phyloP scores from a whole-genome alignment of 2,113 vertebrate genomes.

The Psilopsiagon aymara region DNA sequence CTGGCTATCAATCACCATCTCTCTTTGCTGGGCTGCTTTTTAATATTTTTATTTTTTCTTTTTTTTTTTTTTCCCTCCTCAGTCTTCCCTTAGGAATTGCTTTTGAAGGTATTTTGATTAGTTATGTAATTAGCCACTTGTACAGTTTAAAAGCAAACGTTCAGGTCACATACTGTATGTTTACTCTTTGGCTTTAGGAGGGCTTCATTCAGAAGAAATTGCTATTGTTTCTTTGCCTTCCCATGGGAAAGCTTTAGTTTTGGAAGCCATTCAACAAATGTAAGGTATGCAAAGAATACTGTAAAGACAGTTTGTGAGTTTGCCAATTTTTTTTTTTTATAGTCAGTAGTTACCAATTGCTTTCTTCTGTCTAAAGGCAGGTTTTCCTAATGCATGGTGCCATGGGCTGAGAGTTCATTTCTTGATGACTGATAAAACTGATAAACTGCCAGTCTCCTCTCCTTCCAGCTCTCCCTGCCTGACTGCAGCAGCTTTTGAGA shows the following conservation, averaged over 20 bases:
- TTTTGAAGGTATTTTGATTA: constrained; percentile 67
- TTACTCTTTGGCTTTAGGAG: constrained; percentile 78
- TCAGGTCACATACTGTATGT: constrained; percentile 67
- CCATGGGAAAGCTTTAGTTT: constrained; percentile 81
- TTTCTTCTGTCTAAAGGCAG: constrained; percentile 35
- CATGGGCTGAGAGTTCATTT: constrained; percentile 6
- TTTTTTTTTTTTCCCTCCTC: no score
- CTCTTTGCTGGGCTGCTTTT: neutral
- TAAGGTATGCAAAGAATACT: constrained; percentile 73
- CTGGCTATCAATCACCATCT: neutral
- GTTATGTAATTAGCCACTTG: constrained; percentile 70
- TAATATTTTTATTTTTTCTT: accelerated
- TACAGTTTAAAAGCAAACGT: constrained; percentile 54
- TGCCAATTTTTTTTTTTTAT: neutral
- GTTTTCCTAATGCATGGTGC: neutral
- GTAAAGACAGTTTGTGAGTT: constrained; percentile 42
- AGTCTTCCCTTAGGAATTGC: constrained; percentile 27
- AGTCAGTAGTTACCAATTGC: neutral
- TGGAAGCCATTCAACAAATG: constrained; percentile 76
- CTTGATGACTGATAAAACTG: neutral
- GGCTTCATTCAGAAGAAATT: constrained; percentile 79
- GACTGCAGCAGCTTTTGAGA: neutral
- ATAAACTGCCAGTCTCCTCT: neutral
- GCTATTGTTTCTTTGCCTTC: constrained; percentile 81
- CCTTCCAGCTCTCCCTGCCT: accelerated